phyloP scores from a whole-genome alignment of 2,797 vertebrate species.

The Gymnothorax reevesii region DNA sequence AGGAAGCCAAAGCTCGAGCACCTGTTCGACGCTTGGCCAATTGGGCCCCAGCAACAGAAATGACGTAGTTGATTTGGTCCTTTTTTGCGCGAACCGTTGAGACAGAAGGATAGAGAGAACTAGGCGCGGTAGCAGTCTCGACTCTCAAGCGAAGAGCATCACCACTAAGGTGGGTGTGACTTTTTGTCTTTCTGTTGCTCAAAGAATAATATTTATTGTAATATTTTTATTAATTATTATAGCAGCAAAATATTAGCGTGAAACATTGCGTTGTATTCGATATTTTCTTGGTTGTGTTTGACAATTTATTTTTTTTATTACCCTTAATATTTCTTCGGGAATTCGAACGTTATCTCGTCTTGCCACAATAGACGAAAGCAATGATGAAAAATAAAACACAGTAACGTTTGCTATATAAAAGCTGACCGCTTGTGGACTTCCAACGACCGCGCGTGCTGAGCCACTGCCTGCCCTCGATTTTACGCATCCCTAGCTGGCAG shows the following conservation, averaged over 20 bases:
- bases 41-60: not conserved
- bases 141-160: not conserved
- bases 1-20: not conserved
- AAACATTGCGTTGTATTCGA: not conserved
- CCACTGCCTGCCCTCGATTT: not conserved
- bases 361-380: not conserved
- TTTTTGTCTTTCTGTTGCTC: constrained; percentile 17
- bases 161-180: constrained; percentile 46
- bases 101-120: constrained; percentile 42
- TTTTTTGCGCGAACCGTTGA: constrained; percentile 53
- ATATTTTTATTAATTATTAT: constrained; percentile 3
- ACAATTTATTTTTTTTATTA: not conserved
- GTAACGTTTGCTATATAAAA: not conserved
- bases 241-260: not conserved
- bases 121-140: constrained; percentile 35
- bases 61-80: constrained; percentile 48
- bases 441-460: not conserved
- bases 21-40: constrained; percentile 38
- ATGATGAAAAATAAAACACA: not conserved
- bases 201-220: too few relatives aligned
- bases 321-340: not conserved
- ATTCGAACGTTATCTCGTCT: not conserved
- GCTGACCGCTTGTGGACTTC: not conserved
- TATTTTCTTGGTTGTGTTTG: not conserved
- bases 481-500: not conserved